Evolutionary conservation across 2,113 vertebrate species (phyloP).

Genomic region (Tenrec ecaudatus): DNA sequence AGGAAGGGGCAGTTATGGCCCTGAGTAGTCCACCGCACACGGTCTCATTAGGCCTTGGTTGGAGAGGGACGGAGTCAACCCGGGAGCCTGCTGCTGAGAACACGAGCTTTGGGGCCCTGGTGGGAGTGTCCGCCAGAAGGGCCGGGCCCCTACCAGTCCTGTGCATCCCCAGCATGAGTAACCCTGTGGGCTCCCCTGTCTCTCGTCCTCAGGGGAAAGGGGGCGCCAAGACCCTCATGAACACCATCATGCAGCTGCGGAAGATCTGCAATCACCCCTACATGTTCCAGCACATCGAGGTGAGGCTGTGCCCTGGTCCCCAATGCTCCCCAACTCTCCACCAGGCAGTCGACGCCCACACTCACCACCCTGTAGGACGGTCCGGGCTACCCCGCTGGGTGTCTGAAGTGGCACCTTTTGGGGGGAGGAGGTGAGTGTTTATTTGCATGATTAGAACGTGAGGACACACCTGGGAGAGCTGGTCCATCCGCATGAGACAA

Average conservation of each 20-base stretch:
- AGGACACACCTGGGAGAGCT: no score
- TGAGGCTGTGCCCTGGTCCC: conserved; percentile 63
- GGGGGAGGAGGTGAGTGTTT: no score
- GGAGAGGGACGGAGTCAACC: background rate
- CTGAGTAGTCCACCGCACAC: background rate
- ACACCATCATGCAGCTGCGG: conserved; percentile 99
- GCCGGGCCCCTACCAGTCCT: background rate
- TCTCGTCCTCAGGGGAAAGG: conserved; percentile 93
- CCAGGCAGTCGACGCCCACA: no score
- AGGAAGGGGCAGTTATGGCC: background rate
- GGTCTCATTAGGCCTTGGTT: background rate
- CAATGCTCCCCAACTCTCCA: no score
- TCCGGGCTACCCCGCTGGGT: no score
- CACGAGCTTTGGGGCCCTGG: background rate
- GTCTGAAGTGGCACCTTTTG: no score
- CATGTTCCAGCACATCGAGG: conserved; percentile 98
- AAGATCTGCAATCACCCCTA: conserved; percentile 99
- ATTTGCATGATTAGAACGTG: no score
- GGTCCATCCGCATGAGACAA: no score
- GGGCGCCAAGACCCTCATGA: conserved; percentile 98
- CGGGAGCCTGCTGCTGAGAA: background rate
- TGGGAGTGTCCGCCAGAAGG: background rate
- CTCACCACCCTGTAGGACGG: no score
- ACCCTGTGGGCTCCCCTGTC: conserved; percentile 52
- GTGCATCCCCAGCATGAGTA: background rate